Evolutionary conservation across 30 jellyfish, hydroid and myxozoan species (phyloP), one percentile per base, ranked within the genome.

Genomic region (Morbakka virulenta): DNA sequence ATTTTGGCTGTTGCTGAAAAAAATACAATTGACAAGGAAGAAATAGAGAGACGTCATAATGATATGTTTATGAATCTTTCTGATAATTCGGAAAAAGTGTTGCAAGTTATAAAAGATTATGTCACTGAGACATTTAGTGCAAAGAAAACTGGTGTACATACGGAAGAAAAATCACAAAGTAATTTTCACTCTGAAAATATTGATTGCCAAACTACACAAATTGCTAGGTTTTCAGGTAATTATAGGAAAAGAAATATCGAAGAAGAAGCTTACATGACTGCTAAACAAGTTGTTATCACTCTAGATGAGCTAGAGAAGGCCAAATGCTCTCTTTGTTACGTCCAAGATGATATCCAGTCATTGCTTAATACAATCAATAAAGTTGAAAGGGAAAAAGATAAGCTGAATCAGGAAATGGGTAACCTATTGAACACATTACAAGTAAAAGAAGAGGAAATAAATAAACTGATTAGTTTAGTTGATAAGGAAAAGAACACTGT

Each of bases 321-420:
- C 53, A 81, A 82, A 31, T 83, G 74, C 0, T 35, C 49, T 47
- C 30, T 80, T 66, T 48, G 30, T 34, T 48, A 81, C 36, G 80
- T 83, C 26, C 98, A 83, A 52, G 89, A 91, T 1, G 52, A 66
- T 1, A 81, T 91, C 3, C 65, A 84, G 50, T 83, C 76, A 6
- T 76, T 76, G 30, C 26, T 72, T 9, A 82, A 77, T 0, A 34
- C 75, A 21, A 75, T 83, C 22, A 84, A 79, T 2, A 74, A 79
- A 51, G 62, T 85, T 25, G 89, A 84, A 35, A 73, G 82, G 17
- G 98, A 91, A 62, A 77, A 93, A 52, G 28, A 79, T 32, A 93
- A 79, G 67, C 50, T 84, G 34, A 96, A 91, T 29, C 96, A 91
- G 30, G 95, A 84, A 32, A 71, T 79, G 28, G 75, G 47, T 30